Evolutionary conservation across 2,113 vertebrate genomes (phyloP), one percentile per base, ranked within the genome.

Genomic region (Corythoichthys haematopterus): DNA sequence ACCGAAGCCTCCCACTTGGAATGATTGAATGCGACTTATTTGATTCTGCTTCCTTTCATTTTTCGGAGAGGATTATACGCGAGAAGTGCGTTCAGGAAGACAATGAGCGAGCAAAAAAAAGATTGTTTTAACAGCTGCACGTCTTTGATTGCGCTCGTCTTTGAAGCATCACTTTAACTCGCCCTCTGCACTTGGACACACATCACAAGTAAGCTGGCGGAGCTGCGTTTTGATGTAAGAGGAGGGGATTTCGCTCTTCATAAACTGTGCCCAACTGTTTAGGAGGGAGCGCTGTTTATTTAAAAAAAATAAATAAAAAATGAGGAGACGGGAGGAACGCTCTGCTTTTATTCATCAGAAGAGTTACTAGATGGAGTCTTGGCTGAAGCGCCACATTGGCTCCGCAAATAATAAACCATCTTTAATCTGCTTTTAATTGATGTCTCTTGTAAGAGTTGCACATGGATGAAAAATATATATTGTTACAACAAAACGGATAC

Each of bases 81-180:
- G 93, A 94, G 95, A 93, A 94, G 94, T 93, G 91, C 89, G 90
- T 89, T 93, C 40, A 92, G 91, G 92, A 96, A 95, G 96, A 98
- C 97, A 97, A 94, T 96, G 95, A 94, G 93, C 93, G 91, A 94
- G 96, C 96, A 97, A 96, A 96, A 28, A 95, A 96, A 96, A 95
- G 95, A 94, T 94, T 98, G 95, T 98, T 98, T 98, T 98, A 96
- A 98, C 97, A 98, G 97, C 96, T 98, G 97, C 94, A 90, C 91
- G 94, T 96, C 96, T 98, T 97, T 98, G 95, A 98, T 98, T 98
- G 93, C 92, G 90, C 86, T 91, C 92, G 87, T 93, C 95, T 98
- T 98, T 98, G 96, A 98, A 96, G 96, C 94, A 94, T 91, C 93
- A 94, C 94, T 96, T 89, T 95, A 94, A 95, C 93, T 94, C 92